phyloP scores from a whole-genome alignment of 2,797 vertebrate genomes.

The Petrocephalus sullivani region DNA sequence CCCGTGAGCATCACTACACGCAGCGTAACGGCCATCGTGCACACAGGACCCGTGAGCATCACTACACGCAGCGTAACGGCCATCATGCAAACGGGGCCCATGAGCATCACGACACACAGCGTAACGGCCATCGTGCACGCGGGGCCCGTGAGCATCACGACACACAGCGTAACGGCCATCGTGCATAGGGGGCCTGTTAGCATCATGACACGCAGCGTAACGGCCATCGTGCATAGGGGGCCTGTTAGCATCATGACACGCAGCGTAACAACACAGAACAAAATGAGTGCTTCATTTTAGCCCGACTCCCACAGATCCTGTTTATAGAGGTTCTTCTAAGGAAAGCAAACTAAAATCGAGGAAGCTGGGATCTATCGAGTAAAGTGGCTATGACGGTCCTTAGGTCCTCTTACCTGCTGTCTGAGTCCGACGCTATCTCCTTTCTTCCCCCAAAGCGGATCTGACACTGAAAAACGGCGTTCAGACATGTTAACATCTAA shows the following conservation, averaged over 20 bases:
- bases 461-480: constrained; percentile 76
- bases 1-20: neutral
- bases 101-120: neutral
- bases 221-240: neutral
- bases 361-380: neutral
- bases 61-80: too few species aligned
- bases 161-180: neutral
- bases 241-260: neutral
- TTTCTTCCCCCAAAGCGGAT: constrained; percentile 97
- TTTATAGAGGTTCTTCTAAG: neutral
- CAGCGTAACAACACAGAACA: neutral
- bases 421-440: constrained; percentile 95
- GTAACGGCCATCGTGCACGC: too few species aligned
- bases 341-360: neutral
- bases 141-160: neutral
- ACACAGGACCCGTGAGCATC: too few species aligned
- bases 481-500: neutral
- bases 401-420: constrained; percentile 78
- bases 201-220: neutral
- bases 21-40: neutral
- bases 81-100: neutral
- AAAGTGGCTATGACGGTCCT: neutral
- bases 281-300: neutral
- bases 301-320: too few species aligned
- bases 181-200: neutral